Evolutionary conservation across 2,797 vertebrate genomes (phyloP).

Genomic region (Takifugu ocellatus): DNA sequence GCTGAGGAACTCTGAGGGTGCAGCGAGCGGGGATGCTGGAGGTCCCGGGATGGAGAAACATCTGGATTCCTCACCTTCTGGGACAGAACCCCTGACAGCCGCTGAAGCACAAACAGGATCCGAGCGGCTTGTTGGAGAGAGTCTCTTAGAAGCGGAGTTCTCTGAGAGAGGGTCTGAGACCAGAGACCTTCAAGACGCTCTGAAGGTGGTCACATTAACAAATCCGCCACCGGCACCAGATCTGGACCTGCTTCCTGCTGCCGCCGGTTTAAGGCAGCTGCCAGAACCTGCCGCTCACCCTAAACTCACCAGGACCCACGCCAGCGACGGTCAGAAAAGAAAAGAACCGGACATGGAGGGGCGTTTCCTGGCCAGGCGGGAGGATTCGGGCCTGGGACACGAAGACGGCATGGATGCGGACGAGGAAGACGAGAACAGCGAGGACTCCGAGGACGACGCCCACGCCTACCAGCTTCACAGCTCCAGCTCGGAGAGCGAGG

Average conservation of each 20-base stretch:
- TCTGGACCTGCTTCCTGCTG: conserved; percentile 10
- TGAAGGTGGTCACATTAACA: conserved; percentile 40
- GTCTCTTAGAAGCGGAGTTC: conserved; percentile 23
- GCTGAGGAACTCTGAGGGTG: conserved; percentile 34
- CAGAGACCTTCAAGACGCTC: conserved; percentile 47
- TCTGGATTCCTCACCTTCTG: conserved; percentile 28
- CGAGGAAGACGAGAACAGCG: conserved; percentile 96
- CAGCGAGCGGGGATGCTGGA: conserved; percentile 11
- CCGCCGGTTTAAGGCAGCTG: conserved; percentile 23
- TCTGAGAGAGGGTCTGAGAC: conserved; percentile 34
- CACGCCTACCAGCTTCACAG: conserved; percentile 85
- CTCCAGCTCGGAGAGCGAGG: conserved; percentile 92
- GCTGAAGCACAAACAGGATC: conserved; percentile 10
- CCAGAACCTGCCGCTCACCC: conserved; percentile 60
- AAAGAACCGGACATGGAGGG: conserved; percentile 95
- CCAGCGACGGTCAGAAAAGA: conserved; percentile 80
- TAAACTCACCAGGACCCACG: conserved; percentile 74
- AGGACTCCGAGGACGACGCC: conserved; percentile 90
- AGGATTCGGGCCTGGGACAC: conserved; percentile 67
- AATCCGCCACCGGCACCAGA: conserved; percentile 21
- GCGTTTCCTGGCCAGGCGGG: conserved; percentile 85
- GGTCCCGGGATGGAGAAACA: conserved; percentile 24
- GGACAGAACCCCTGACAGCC: conserved; percentile 21
- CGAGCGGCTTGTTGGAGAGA: not conserved
- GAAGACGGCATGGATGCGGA: conserved; percentile 91